phyloP scores from a whole-genome alignment of 2,113 vertebrate species.

The Eidolon helvum region DNA sequence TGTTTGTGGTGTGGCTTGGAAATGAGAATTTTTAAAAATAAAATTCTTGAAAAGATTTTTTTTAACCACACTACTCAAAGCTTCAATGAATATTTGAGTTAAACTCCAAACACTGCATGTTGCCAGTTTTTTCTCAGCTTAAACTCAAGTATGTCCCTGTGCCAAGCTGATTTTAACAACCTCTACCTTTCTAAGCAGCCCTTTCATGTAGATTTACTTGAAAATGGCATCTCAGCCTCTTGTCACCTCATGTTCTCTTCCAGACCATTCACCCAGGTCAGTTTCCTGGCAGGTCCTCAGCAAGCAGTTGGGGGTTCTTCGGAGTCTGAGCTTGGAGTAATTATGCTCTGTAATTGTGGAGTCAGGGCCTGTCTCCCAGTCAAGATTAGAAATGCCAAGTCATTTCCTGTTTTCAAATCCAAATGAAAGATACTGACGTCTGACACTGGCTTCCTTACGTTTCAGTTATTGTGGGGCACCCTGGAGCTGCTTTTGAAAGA shows the following conservation, averaged over 20 bases:
- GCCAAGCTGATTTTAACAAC: slow-evolving; percentile 70
- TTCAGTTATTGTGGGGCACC: slow-evolving; percentile 75
- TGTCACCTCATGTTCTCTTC: slow-evolving; percentile 83
- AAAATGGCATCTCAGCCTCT: slow-evolving; percentile 78
- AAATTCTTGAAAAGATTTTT: slow-evolving; percentile 54
- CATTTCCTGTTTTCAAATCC: slow-evolving; percentile 84
- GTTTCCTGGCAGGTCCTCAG: slow-evolving; percentile 82
- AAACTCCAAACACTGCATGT: slow-evolving; percentile 47
- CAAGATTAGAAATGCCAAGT: slow-evolving; percentile 83
- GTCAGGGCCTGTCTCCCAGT: slow-evolving; percentile 81
- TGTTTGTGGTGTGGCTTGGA: slow-evolving; percentile 35
- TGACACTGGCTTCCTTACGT: slow-evolving; percentile 78
- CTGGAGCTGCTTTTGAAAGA: slow-evolving; percentile 62
- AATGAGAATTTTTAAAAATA: slow-evolving; percentile 36
- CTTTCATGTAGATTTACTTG: slow-evolving; percentile 71
- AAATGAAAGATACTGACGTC: slow-evolving; percentile 81
- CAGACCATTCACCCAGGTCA: slow-evolving; percentile 81
- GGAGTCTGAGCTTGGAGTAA: slow-evolving; percentile 75
- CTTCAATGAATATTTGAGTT: slow-evolving; percentile 59
- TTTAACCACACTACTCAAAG: slow-evolving; percentile 44
- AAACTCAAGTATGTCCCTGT: slow-evolving; percentile 25
- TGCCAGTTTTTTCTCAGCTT: slow-evolving; percentile 66
- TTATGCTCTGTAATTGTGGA: slow-evolving; percentile 69
- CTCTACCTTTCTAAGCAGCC: slow-evolving; percentile 67
- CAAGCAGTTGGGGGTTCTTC: slow-evolving; percentile 80